A percentile compares a stretch with the other conserved stretches of the same genome.
Conservation (phyloP, 2,888 invertebrate species). For the Macrophya annulata region DNA sequence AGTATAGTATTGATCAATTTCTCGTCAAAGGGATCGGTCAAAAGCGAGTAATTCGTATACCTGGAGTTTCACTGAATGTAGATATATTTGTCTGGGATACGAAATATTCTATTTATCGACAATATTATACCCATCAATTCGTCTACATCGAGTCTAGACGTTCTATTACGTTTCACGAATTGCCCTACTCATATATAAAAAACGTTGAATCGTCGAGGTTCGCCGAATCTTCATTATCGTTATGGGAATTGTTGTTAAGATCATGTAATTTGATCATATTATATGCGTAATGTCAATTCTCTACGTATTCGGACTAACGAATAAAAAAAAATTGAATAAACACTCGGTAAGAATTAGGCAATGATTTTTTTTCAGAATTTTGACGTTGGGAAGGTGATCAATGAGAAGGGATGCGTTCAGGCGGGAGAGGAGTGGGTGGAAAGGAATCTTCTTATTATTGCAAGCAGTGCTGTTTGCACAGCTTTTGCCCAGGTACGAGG, state of each 20-base stretch:
- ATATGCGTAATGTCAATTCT: neutral
- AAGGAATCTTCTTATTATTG: slow-evolving; percentile 95
- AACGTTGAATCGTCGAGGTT: neutral
- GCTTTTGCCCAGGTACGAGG: slow-evolving; percentile 95
- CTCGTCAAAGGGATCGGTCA: neutral
- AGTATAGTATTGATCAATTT: neutral
- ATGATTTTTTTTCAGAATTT: slow-evolving; percentile 82
- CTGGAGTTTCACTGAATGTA: neutral
- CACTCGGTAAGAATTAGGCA: slow-evolving; percentile 68
- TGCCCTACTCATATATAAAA: neutral
- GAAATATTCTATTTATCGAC: neutral
- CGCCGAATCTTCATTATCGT: neutral
- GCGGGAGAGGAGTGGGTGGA: slow-evolving; percentile 98
- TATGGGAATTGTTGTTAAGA: no score
- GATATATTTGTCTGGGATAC: neutral
- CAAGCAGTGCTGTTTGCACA: slow-evolving; percentile 92
- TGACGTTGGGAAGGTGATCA: slow-evolving; percentile 91
- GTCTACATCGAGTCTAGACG: slow-evolving; percentile 4
- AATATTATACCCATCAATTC: neutral
- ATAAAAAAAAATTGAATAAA: slow-evolving; percentile 31
- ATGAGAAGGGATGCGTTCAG: slow-evolving; percentile 96
- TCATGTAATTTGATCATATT: neutral
- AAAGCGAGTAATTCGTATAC: neutral
- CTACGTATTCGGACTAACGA: slow-evolving; percentile 20
- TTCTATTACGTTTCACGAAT: neutral